phyloP scores from a whole-genome alignment of 2,797 vertebrate species.

The Semaprochilodus insignis region DNA sequence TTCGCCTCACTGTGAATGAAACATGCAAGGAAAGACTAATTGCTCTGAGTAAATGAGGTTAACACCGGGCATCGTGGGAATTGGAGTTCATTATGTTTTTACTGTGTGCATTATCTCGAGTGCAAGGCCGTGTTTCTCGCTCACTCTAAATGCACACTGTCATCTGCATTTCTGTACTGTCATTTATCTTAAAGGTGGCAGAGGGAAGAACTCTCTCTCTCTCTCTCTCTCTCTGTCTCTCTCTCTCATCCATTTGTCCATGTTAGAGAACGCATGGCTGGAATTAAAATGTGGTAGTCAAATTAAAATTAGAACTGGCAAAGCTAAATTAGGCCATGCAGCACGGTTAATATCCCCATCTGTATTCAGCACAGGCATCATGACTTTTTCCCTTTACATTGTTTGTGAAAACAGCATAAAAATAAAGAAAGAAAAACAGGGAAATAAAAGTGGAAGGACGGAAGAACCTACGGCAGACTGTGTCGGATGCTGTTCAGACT shows the following conservation, averaged over 20 bases:
- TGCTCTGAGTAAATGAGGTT: conserved; percentile 38
- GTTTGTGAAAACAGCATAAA: not conserved
- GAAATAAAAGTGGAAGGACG: not conserved
- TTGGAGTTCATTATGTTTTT: conserved; percentile 53
- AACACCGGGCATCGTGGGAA: conserved; percentile 35
- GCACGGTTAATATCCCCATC: too few relatives aligned
- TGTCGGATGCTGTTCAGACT: not conserved
- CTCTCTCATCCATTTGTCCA: not conserved
- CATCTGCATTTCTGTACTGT: conserved; percentile 35
- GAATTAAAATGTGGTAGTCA: not conserved
- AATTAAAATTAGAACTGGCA: not conserved
- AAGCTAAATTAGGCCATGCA: not conserved
- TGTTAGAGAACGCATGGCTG: not conserved
- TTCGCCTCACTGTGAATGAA: conserved; percentile 26
- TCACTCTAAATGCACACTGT: conserved; percentile 36
- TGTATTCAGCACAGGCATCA: too few relatives aligned
- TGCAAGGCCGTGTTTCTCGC: conserved; percentile 42
- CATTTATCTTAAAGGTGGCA: conserved; percentile 8
- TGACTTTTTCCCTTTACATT: not conserved
- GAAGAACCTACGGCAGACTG: not conserved
- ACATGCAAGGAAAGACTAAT: conserved; percentile 40
- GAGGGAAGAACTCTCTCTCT: not conserved
- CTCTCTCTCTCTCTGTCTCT: not conserved
- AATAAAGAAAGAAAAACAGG: not conserved
- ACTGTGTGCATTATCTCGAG: conserved; percentile 44